A percentile compares a stretch with the other conserved stretches of the same genome.
These are phyloP conservation scores for Tinea semifulvella DNA, from an alignment of 2,888 invertebrate species.

Conservation along the genomic window DNA sequence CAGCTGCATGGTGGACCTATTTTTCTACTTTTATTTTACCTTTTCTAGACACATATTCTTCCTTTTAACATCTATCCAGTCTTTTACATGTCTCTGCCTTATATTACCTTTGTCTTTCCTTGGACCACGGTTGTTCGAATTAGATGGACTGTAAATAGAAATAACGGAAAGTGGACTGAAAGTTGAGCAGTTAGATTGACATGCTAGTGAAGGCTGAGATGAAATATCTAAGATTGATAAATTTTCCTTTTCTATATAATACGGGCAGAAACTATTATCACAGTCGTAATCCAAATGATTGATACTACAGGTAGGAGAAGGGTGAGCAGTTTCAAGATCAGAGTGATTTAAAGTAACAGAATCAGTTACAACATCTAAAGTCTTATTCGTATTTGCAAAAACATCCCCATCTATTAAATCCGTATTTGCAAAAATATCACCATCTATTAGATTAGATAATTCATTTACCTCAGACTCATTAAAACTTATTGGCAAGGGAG, in stretches of 20 bases:
- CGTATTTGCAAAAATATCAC: no score
- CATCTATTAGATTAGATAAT: no score
- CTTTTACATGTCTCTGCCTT: background rate
- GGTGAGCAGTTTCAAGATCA: no score
- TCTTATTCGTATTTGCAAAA: no score
- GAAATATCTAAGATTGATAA: background rate
- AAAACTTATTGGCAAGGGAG: no score
- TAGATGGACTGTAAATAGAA: background rate
- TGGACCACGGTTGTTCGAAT: background rate
- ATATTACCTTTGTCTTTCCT: background rate
- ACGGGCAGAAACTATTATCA: background rate
- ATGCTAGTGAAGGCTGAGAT: background rate
- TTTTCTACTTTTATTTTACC: background rate
- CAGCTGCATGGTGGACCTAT: background rate
- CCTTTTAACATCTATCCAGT: background rate
- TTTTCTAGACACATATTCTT: background rate
- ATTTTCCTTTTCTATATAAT: background rate
- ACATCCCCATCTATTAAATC: no score
- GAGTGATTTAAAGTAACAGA: no score
- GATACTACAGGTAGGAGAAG: background rate
- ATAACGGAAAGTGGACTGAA: background rate
- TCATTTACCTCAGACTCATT: no score
- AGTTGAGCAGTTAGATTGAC: background rate
- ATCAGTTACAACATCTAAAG: no score
- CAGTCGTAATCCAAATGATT: background rate